Evolutionary conservation across 2,888 invertebrate species (phyloP).

Genomic region (Mythimna vitellina): DNA sequence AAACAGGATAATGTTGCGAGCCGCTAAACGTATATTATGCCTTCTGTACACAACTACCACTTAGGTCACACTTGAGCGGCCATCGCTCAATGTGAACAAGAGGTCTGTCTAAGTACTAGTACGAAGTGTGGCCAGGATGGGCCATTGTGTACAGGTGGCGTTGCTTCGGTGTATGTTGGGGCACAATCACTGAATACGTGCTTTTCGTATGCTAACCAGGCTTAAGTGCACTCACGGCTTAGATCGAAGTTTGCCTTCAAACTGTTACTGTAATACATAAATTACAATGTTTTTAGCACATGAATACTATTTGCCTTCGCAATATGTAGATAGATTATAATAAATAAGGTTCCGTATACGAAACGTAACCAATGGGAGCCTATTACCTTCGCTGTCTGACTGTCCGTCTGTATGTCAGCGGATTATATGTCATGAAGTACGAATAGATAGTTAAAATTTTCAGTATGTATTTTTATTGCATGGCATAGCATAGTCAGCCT

Average conservation of each 20-base stretch:
- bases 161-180: background rate
- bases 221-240: background rate
- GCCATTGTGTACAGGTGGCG: conserved; percentile 52
- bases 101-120: conserved; percentile 38
- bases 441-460: too few species aligned
- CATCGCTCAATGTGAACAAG: conserved; percentile 54
- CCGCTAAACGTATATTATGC: conserved; percentile 38
- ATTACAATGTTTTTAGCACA: background rate
- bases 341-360: background rate
- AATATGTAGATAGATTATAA: background rate
- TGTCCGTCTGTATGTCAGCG: too few species aligned
- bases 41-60: conserved; percentile 58
- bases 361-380: too few species aligned
- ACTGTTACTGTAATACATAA: conserved; percentile 5
- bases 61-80: conserved; percentile 51
- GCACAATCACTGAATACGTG: conserved; percentile 5
- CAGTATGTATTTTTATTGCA: too few species aligned
- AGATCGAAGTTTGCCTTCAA: conserved; percentile 13
- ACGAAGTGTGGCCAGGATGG: conserved; percentile 32
- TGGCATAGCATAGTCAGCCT: too few species aligned
- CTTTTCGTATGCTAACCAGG: conserved; percentile 22
- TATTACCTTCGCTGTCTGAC: too few species aligned
- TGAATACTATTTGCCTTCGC: background rate
- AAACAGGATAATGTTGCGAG: conserved; percentile 29
- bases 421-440: too few species aligned